Base-by-base conservation (phyloP, 2,113 vertebrate species). In the Furnarius figulus region DNA sequence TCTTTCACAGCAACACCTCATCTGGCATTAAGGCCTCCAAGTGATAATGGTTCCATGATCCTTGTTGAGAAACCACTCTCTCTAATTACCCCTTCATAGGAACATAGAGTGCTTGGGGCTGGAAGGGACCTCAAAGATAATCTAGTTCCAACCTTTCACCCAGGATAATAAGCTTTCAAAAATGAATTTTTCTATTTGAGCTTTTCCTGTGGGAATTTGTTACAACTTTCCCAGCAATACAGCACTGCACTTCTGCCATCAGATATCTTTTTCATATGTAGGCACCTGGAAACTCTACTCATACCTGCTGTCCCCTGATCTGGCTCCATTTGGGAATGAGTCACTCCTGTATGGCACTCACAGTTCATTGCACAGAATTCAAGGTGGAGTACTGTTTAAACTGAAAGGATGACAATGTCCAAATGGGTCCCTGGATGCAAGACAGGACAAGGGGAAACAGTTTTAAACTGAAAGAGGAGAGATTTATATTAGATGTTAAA, bases 201-300 rank as follows among this genome's bases (percentile, higher is more conserved):
- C 30, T n/a, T 46, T n/a, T 44, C 24, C 65, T 76, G 16, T 4
- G 42, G 24, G 62, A 67, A 27, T 62, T 21, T 50, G 8, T 46
- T 58, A 4, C 0, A 3, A 56, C 44, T 63, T 63, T 33, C 22
- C 49, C 59, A 87, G 31, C 31, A 75, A 24, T 10, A 30, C 35
- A 47, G 33, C 19, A 35, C 49, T 3, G 4, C 6, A 9, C 2
- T 88, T 77, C n/a, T 56, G 13, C 55, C 31, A 40, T 30, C 90
- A 58, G 37, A 3, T 44, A 23, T 4, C 28, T 66, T 66, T 65
- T 42, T 40, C 9, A 5, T 8, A 4, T 0, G 0, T 5, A 74
- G 67, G 19, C 14, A 5, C 27, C 56, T 66, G 61, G 31, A 85
- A 75, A 44, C 8, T 13, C 59, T 63, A n/a, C 74, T 85, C 14